Base-by-base conservation (phyloP, 2,797 vertebrate genomes). In the Helicolenus hilgendorfi region DNA sequence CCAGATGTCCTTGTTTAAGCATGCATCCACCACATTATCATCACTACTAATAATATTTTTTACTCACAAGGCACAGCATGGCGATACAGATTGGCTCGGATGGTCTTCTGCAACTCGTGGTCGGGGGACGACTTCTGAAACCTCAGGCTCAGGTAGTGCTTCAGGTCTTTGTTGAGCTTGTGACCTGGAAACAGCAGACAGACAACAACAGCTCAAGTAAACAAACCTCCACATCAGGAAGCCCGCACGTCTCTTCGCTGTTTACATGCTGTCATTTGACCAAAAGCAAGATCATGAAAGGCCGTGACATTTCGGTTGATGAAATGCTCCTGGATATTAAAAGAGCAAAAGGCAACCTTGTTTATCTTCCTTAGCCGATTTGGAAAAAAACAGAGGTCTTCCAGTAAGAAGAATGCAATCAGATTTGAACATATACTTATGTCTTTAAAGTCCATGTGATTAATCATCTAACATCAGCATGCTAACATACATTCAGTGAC, bases 1-100 rank as follows among this genome's bases (percentile, higher is more conserved):
- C 62, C 72, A 73, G 41, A 83, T 87, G 80, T 62, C n/a, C 33
- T 45, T 4, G 24, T 79, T 79, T 59, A 41, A 63, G 59, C 56
- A 41, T 62, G n/a, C 53, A 4, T 20, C 7, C 27, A 56, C 14
- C n/a, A 72, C 13, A 68, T 59, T 20, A 36, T 67, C 10, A 27
- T 29, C n/a, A 59, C 67, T 7, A 72, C 60, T n/a, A 3, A 1
- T 22, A 6, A 6, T 63, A 0, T 53, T 74, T 53, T 36, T 49
- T 96, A 98, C 98, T 98, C 97, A 99, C 99, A 99, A 98, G 98
- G 99, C 98, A 99, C 98, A 84, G 98, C 98, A 78, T 99, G 98
- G 97, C 98, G 98, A 77, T 99, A 99, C 64, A 99, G 97, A 94
- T 99, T 99, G 86, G 98, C 98, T 88, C 99, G 91, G 93, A 99